These are phyloP conservation scores for Crotalus viridis DNA, from an alignment of 2,113 vertebrate species.

Conservation along the genomic window DNA sequence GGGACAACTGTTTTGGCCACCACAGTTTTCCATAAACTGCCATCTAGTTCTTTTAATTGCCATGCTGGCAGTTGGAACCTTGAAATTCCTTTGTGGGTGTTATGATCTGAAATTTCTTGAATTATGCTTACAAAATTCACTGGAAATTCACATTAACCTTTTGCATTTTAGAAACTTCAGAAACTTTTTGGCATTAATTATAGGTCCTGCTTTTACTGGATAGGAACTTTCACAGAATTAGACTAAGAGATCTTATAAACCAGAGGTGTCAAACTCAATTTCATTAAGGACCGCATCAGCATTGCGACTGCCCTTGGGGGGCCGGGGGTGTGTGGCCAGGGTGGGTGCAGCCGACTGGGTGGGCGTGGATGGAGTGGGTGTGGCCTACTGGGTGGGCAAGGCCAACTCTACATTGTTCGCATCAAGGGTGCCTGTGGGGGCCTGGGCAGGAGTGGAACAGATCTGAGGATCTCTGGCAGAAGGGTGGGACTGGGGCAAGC, in stretches of 20 bases:
- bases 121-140: neutral
- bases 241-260: neutral
- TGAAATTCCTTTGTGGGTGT: neutral
- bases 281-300: too few relatives aligned
- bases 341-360: too few relatives aligned
- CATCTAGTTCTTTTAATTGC: neutral
- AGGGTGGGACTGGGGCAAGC: too few relatives aligned
- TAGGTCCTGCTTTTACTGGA: neutral
- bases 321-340: too few relatives aligned
- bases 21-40: neutral
- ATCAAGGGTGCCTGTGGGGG: too few relatives aligned
- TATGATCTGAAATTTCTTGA: neutral
- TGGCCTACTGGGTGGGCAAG: too few relatives aligned
- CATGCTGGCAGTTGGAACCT: neutral
- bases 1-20: neutral
- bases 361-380: too few relatives aligned
- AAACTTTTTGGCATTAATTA: neutral
- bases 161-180: neutral
- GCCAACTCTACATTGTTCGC: too few relatives aligned
- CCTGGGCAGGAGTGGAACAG: too few relatives aligned
- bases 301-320: too few relatives aligned
- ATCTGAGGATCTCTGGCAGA: too few relatives aligned
- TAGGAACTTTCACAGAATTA: neutral
- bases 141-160: slow-evolving; percentile 1
- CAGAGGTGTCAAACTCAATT: too few relatives aligned